Conservation (phyloP, 1,140 invertebrate species). For the Batillaria attramentaria region DNA sequence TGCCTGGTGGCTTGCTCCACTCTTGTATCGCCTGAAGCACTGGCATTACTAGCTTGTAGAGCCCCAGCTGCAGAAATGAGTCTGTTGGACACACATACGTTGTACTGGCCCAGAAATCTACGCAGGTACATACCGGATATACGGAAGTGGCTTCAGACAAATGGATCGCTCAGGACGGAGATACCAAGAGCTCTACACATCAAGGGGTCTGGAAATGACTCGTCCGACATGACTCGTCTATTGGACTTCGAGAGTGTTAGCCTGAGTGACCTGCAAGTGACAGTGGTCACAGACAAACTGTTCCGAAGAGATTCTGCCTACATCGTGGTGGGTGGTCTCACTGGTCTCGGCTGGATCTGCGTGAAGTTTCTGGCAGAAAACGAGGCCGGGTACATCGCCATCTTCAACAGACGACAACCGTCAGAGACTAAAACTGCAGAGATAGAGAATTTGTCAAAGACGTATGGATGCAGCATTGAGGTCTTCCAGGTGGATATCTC, state of each 20-base stretch:
- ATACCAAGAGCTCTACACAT: neutral
- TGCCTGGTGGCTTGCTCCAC: neutral
- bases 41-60: neutral
- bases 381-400: constrained; percentile 50
- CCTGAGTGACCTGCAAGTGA: no score
- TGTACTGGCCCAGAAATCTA: constrained; percentile 17
- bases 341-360: constrained; percentile 61
- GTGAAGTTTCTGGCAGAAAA: constrained; percentile 46
- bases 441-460: no score
- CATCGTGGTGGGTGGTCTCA: constrained; percentile 57
- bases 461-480: no score
- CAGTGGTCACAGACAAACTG: no score
- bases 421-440: constrained; percentile 18
- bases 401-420: constrained; percentile 45
- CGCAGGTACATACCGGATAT: neutral
- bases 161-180: no score
- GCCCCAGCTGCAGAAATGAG: constrained; percentile 11
- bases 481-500: no score
- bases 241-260: neutral
- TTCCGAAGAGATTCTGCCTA: constrained; percentile 50
- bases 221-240: no score
- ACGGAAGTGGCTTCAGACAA: neutral
- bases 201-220: neutral
- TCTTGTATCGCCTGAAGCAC: neutral
- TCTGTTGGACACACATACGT: constrained; percentile 24